Conservation (phyloP, 2,888 invertebrate genomes). For the Oeneis ivallda region DNA sequence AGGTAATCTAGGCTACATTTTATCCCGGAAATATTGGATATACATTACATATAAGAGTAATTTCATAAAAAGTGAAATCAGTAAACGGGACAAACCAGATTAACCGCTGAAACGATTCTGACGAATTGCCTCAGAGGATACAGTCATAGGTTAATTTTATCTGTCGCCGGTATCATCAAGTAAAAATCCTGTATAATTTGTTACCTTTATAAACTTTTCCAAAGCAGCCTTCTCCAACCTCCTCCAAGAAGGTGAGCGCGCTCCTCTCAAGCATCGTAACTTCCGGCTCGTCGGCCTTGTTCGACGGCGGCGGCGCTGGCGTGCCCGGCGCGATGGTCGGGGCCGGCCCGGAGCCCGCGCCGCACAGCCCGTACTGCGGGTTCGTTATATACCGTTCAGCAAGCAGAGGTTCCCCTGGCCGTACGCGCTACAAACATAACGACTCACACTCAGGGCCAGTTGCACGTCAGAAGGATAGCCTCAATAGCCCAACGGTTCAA, state of each 20-base stretch:
- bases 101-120: too few species aligned
- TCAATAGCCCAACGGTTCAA: too few species aligned
- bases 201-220: slow-evolving; percentile 94
- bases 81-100: too few species aligned
- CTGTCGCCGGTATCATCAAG: too few species aligned
- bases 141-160: too few species aligned
- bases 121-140: too few species aligned
- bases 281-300: slow-evolving; percentile 60
- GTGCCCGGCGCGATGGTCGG: slow-evolving; percentile 44
- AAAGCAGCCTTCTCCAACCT: slow-evolving; percentile 93
- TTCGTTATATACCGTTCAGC: slow-evolving; percentile 89
- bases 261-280: slow-evolving; percentile 85
- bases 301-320: slow-evolving; percentile 47
- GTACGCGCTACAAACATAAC: slow-evolving; percentile 70
- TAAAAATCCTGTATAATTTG: not conserved
- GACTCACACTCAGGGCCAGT: slow-evolving; percentile 38
- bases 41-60: too few species aligned
- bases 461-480: too few species aligned
- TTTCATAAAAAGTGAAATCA: too few species aligned
- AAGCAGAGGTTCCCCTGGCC: slow-evolving; percentile 83
- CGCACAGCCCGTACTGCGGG: slow-evolving; percentile 86
- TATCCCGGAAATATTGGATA: too few species aligned
- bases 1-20: too few species aligned
- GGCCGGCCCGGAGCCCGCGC: slow-evolving; percentile 54
- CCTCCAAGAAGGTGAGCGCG: slow-evolving; percentile 86